A percentile compares a stretch with the other conserved stretches of the same genome.
phyloP scores from a whole-genome alignment of 2,113 vertebrate genomes.

The Progne subis region DNA sequence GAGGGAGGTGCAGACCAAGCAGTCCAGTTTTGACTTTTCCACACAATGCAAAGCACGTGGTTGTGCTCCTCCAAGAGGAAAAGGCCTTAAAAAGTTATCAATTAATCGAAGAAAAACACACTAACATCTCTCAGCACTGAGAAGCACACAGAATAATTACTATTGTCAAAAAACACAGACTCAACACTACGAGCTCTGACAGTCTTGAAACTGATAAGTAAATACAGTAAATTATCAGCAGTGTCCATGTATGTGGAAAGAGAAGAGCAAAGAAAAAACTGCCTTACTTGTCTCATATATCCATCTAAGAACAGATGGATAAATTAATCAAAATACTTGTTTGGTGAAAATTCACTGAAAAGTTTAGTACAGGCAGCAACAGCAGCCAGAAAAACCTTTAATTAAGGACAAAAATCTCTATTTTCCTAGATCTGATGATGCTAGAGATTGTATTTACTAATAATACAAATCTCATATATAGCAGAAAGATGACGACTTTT shows the following conservation, averaged over 20 bases:
- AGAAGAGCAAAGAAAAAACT: not conserved
- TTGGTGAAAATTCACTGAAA: not conserved
- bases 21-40: not conserved
- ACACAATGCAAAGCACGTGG: not conserved
- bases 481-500: not conserved
- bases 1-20: not conserved
- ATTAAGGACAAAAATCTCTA: not conserved
- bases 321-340: not conserved
- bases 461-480: accelerated
- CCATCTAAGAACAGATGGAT: not conserved
- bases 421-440: not conserved
- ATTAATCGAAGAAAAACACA: not conserved
- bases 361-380: not conserved
- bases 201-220: not conserved
- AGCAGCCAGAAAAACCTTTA: not conserved
- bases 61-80: not conserved
- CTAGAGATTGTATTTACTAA: not conserved
- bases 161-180: not conserved
- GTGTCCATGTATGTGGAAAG: not conserved
- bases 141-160: not conserved
- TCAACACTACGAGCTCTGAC: not conserved
- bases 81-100: not conserved
- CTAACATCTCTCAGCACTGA: not conserved
- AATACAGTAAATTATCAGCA: not conserved
- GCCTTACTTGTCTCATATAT: not conserved